Conservation (phyloP, 2,113 vertebrate genomes). For the Vulpes vulpes region DNA sequence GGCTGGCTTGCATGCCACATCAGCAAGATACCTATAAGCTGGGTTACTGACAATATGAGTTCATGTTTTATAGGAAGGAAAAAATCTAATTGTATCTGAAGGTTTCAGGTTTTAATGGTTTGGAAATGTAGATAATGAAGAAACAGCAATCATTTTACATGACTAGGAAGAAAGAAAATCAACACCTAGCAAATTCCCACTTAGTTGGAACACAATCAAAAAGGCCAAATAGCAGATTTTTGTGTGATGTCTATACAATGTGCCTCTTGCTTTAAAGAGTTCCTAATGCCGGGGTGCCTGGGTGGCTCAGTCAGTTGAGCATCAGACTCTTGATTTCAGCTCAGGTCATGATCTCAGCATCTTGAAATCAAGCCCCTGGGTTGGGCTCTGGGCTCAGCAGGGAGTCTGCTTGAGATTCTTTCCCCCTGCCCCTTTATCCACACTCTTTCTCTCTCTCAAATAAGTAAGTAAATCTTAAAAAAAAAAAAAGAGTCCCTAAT, state of each 20-base stretch:
- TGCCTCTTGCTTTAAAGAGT: background rate
- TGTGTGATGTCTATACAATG: background rate
- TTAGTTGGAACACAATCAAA: background rate
- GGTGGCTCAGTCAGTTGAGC: background rate
- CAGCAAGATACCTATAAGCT: background rate
- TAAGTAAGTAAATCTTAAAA: background rate
- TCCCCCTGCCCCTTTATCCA: background rate
- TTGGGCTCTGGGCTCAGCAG: background rate
- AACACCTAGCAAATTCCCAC: background rate
- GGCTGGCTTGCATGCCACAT: background rate
- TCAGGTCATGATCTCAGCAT: background rate
- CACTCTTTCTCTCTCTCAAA: background rate
- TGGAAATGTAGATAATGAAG: background rate
- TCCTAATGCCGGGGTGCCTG: background rate
- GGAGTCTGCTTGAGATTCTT: background rate
- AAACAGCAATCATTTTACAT: background rate
- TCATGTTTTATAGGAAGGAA: background rate
- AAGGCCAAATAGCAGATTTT: background rate
- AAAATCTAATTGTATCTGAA: background rate
- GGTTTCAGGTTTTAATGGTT: slow-evolving; percentile 30
- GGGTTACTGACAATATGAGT: background rate
- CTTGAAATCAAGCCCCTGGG: background rate
- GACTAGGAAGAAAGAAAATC: slow-evolving; percentile 6
- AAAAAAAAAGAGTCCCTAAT: background rate
- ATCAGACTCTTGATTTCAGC: background rate